A percentile compares a stretch with the other conserved stretches of the same genome.
phyloP scores from a whole-genome alignment of 2,113 vertebrate genomes.

The Hippocampus barbouri region DNA sequence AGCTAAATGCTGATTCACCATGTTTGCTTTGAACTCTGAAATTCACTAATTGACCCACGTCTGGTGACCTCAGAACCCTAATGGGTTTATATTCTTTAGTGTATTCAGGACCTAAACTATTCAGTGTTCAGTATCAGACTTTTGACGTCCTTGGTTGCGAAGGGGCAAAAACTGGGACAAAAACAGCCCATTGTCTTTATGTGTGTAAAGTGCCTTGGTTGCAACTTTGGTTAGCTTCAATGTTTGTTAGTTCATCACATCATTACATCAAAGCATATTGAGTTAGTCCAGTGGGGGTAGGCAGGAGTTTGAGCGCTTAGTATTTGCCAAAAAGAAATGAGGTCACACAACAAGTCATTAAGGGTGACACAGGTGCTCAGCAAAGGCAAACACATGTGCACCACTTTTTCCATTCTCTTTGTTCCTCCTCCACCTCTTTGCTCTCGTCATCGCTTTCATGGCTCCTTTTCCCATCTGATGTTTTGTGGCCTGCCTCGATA shows the following conservation, averaged over 20 bases:
- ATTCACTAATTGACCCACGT: too few species aligned
- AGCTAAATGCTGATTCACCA: too few species aligned
- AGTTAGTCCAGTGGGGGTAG: constrained; percentile 7
- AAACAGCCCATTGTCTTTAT: too few species aligned
- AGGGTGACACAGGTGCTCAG: constrained; percentile 27
- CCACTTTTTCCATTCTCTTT: constrained; percentile 37
- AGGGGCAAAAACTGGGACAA: too few species aligned
- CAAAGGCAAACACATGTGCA: constrained; percentile 19
- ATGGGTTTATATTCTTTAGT: too few species aligned
- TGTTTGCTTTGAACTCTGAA: too few species aligned
- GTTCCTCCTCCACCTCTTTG: constrained; percentile 12
- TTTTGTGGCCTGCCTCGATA: constrained; percentile 64
- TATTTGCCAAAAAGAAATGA: constrained; percentile 34
- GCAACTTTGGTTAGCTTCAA: neutral
- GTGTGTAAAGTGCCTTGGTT: too few species aligned
- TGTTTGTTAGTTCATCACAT: neutral
- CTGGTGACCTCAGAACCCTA: too few species aligned
- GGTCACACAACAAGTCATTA: constrained; percentile 35
- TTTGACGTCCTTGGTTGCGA: too few species aligned
- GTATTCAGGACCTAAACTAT: too few species aligned
- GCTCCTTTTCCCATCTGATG: constrained; percentile 52
- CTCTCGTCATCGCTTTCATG: constrained; percentile 10
- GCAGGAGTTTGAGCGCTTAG: constrained; percentile 9
- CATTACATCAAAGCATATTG: neutral
- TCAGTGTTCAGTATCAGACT: too few species aligned